A percentile compares a stretch with the other conserved stretches of the same genome.
phyloP scores from a whole-genome alignment of 2,113 vertebrate species.

The Cebidichthys violaceus region DNA sequence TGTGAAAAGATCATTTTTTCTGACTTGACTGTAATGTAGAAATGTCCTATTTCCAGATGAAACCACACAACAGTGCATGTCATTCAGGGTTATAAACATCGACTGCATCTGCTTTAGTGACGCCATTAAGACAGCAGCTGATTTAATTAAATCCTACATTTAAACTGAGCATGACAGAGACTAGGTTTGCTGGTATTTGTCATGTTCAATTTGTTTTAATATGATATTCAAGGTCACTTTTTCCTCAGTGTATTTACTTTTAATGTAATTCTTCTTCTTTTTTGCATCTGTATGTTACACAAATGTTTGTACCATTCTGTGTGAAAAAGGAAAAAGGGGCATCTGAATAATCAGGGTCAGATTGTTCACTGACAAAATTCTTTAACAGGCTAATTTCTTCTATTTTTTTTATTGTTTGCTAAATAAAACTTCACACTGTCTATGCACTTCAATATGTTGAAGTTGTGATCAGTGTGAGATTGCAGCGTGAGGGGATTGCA shows the following conservation, averaged over 20 bases:
- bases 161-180: neutral
- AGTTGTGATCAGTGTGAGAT: slow-evolving; percentile 30
- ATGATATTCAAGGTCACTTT: too few species aligned
- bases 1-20: neutral
- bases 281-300: neutral
- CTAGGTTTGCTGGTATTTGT: neutral
- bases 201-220: neutral
- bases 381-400: neutral
- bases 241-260: neutral
- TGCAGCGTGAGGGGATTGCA: slow-evolving; percentile 33
- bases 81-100: neutral
- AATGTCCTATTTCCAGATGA: neutral
- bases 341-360: slow-evolving; percentile 5
- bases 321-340: neutral
- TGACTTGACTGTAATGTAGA: neutral
- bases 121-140: neutral
- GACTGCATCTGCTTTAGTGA: neutral
- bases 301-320: neutral
- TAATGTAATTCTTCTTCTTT: neutral
- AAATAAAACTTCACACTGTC: neutral
- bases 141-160: neutral
- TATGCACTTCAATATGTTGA: slow-evolving; percentile 7
- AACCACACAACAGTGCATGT: neutral
- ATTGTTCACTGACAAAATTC: neutral
- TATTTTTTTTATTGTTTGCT: slow-evolving; percentile 11